Evolutionary conservation across 2,888 invertebrate species (phyloP), one percentile per base, ranked within the genome.

Genomic region (Cecidostiba fungosa): DNA sequence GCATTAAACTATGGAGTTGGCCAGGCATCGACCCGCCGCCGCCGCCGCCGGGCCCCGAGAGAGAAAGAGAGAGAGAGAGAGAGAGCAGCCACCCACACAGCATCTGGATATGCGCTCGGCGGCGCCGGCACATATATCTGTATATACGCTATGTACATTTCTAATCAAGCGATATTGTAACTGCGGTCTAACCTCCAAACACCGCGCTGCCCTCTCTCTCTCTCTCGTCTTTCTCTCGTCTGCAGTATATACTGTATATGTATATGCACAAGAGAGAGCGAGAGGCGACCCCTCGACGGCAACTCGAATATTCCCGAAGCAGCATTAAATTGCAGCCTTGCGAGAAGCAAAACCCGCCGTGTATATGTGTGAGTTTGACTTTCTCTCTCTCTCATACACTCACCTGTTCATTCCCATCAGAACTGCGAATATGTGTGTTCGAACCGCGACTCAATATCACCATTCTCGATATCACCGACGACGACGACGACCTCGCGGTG

Each of bases 91-190:
- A 89, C 89, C 90, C 91, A 88, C 91, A 89, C 90, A 91, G 89
- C 91, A 90, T 80, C 86, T 92, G 92, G 91, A 92, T 92, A 92
- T 92, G 91, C 91, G 91, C 91, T 90, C 90, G 89, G 88, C 91
- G 89, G 89, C 77, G 59, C 50, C 72, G 50, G 47, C 59, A 72
- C n/a, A n/a, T n/a, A n/a, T 43, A 43, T 50, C 50, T 76, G 78
- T 90, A 92, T 92, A 92, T 92, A 92, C 92, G 91, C 92, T 92
- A 93, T 93, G 93, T 93, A 93, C 93, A 93, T 93, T 93, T 93
- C 93, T 93, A 93, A 93, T 93, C 93, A 93, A 93, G 93, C 93
- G 93, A 93, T 93, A 93, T 93, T 93, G 93, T 93, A 93, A 93
- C 93, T 93, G 93, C 91, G 93, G 93, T 93, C 93, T 93, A 93